phyloP scores from a whole-genome alignment of 2,888 invertebrate species.

The Trachelus troglodyta region DNA sequence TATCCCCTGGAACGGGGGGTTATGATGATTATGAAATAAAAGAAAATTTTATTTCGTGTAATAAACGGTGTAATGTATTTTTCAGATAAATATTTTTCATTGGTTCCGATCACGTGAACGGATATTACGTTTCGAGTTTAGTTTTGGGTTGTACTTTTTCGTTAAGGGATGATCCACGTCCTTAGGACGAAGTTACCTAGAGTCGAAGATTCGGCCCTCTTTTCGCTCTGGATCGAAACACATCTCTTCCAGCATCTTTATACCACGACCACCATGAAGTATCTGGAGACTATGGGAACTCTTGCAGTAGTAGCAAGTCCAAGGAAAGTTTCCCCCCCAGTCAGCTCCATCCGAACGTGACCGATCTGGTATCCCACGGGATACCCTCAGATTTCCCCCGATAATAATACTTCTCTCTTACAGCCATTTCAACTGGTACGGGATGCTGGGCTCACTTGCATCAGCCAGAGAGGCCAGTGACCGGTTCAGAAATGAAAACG shows the following conservation, averaged over 20 bases:
- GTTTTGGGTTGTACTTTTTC: slow-evolving; percentile 19
- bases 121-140: neutral
- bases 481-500: slow-evolving; percentile 49
- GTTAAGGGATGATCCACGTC: slow-evolving; percentile 30
- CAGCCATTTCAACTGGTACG: slow-evolving; percentile 37
- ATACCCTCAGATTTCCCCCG: slow-evolving; percentile 71
- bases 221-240: neutral
- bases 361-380: slow-evolving; percentile 70
- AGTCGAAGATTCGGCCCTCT: slow-evolving; percentile 7
- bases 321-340: slow-evolving; percentile 53
- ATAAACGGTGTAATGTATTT: no score
- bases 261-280: slow-evolving; percentile 4
- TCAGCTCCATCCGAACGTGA: slow-evolving; percentile 67
- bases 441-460: slow-evolving; percentile 36
- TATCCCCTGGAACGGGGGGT: no score
- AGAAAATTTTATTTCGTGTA: no score
- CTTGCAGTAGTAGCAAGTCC: slow-evolving; percentile 5
- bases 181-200: slow-evolving; percentile 29
- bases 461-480: slow-evolving; percentile 28
- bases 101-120: no score
- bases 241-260: slow-evolving; percentile 21
- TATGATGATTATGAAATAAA: no score
- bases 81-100: no score
- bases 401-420: slow-evolving; percentile 71
- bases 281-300: no score